Conservation (phyloP, 2,888 invertebrate genomes). For the Orthonevra nobilis region DNA sequence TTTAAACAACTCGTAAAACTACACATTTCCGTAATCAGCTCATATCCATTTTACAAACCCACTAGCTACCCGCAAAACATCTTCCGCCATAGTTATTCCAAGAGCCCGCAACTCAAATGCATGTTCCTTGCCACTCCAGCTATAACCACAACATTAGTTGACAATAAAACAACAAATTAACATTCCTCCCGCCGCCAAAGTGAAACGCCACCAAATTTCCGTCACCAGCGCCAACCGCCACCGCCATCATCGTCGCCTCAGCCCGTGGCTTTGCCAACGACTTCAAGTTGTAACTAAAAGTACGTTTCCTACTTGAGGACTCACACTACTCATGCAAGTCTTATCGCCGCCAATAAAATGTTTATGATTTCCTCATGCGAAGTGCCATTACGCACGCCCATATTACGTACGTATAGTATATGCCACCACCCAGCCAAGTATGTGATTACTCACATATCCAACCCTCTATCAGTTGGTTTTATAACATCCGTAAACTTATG, state of each 20-base stretch:
- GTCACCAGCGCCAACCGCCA: not conserved
- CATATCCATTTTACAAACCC: conserved; percentile 27
- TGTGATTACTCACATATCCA: conserved; percentile 53
- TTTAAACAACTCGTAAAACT: conserved; percentile 14
- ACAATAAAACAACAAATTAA: conserved; percentile 69
- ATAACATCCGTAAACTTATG: conserved; percentile 61
- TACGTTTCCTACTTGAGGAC: too few species aligned
- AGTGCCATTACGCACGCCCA: conserved; percentile 65
- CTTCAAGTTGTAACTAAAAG: conserved; percentile 9
- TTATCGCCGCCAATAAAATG: conserved; percentile 68
- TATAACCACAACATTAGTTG: conserved; percentile 64
- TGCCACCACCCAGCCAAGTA: conserved; percentile 28
- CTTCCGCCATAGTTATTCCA: conserved; percentile 10
- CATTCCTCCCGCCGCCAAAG: conserved; percentile 58
- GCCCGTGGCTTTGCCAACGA: conserved; percentile 32
- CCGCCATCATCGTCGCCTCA: too few species aligned
- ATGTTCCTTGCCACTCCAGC: conserved; percentile 24
- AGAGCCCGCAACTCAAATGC: conserved; percentile 20
- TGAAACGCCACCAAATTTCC: conserved; percentile 48
- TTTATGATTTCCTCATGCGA: conserved; percentile 67
- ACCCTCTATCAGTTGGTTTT: conserved; percentile 53
- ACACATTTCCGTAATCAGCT: conserved; percentile 24
- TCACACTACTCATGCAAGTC: conserved; percentile 32
- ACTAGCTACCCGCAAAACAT: conserved; percentile 21
- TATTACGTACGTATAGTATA: too few species aligned